phyloP scores from a whole-genome alignment of 2,113 vertebrate genomes.

The Struthio camelus region DNA sequence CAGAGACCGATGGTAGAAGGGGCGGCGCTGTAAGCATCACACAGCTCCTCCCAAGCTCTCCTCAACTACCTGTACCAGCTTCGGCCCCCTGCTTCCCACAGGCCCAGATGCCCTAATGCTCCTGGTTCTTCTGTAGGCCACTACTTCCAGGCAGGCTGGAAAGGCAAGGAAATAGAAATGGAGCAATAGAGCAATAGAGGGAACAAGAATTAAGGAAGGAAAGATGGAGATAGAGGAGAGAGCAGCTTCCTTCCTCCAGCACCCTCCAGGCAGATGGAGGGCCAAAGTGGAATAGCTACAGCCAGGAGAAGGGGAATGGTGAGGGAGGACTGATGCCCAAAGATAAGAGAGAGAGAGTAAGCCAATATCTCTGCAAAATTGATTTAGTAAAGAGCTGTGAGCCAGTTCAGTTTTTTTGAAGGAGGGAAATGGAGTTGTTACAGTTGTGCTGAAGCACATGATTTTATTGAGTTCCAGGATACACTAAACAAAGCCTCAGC shows the following conservation, averaged over 20 bases:
- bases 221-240: not conserved
- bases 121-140: not conserved
- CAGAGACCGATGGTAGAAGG: not conserved
- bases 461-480: conserved; percentile 5
- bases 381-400: not conserved
- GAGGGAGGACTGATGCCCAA: not conserved
- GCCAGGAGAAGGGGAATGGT: not conserved
- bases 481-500: not conserved
- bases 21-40: not conserved
- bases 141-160: not conserved
- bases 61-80: not conserved
- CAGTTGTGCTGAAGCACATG: not conserved
- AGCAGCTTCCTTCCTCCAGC: not conserved
- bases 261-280: not conserved
- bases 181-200: not conserved
- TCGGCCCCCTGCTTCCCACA: not conserved
- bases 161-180: not conserved
- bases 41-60: not conserved
- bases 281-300: not conserved
- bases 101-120: not conserved
- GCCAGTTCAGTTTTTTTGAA: not conserved
- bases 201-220: not conserved
- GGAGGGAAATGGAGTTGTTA: not conserved
- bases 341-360: not conserved
- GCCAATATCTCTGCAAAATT: not conserved